Evolutionary conservation across 2,888 invertebrate genomes (phyloP).

Genomic region (Thelaira solivaga): DNA sequence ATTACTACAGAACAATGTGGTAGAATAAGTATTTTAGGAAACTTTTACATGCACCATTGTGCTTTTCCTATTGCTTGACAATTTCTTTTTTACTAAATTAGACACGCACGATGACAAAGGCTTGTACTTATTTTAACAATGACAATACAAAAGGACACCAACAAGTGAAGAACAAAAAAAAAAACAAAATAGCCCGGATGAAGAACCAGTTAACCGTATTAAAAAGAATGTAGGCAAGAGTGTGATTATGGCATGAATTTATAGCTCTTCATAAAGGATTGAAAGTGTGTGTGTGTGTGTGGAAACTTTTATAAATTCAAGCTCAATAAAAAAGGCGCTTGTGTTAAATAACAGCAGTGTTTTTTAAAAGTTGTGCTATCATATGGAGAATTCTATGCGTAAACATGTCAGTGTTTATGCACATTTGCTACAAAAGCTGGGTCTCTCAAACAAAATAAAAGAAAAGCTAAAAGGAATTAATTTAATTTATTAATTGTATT

Average conservation of each 20-base stretch:
- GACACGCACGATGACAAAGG: conserved; percentile 47
- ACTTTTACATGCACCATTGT: conserved; percentile 33
- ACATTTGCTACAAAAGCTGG: too few relatives aligned
- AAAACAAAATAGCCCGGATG: background rate
- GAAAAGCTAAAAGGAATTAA: too few relatives aligned
- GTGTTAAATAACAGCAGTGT: too few relatives aligned
- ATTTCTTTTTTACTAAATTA: conserved; percentile 51
- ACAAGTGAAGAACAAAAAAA: background rate
- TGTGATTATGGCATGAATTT: too few relatives aligned
- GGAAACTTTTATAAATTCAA: background rate
- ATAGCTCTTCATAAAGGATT: background rate
- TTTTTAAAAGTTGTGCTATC: too few relatives aligned
- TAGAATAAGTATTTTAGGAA: conserved; percentile 34
- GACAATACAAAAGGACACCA: conserved; percentile 9
- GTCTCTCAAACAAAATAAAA: too few relatives aligned
- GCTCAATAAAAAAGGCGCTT: too few relatives aligned
- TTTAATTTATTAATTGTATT: too few relatives aligned
- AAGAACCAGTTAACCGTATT: conserved; percentile 28
- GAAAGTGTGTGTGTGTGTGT: background rate
- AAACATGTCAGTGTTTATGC: too few relatives aligned
- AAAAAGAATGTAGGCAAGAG: background rate
- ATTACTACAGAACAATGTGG: background rate
- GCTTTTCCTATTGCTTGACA: conserved; percentile 30
- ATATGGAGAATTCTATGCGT: too few relatives aligned
- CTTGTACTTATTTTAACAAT: conserved; percentile 40